Percentiles rank a stretch among this genome's conserved stretches.
Conservation (phyloP, 2,888 invertebrate genomes). For the Andrena hattorfiana region DNA sequence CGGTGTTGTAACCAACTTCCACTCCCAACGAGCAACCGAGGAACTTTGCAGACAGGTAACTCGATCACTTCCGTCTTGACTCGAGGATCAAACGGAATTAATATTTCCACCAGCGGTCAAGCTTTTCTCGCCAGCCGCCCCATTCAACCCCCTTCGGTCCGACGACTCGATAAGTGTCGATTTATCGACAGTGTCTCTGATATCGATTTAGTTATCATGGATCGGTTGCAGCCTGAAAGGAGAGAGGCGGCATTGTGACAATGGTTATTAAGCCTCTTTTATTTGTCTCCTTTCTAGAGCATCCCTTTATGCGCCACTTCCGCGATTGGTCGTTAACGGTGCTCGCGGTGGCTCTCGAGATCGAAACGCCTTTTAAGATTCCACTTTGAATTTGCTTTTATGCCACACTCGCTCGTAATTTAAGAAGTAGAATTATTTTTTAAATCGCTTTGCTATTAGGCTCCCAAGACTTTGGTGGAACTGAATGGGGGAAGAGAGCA, state of each 20-base stretch:
- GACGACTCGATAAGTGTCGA: not conserved
- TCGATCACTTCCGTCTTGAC: not conserved
- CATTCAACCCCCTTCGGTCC: slow-evolving; percentile 7
- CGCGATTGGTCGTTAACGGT: slow-evolving; percentile 27
- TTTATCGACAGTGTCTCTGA: slow-evolving; percentile 24
- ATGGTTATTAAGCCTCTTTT: slow-evolving; percentile 32
- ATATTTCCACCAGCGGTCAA: slow-evolving; percentile 16
- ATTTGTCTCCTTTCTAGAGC: slow-evolving; percentile 1
- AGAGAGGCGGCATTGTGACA: slow-evolving; percentile 25
- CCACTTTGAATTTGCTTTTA: not conserved
- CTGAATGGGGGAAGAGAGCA: too few species aligned
- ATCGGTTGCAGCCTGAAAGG: not conserved
- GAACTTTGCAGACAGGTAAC: not conserved
- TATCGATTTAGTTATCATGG: slow-evolving; percentile 26
- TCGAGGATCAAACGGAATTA: not conserved
- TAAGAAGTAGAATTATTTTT: too few species aligned
- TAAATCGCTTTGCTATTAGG: too few species aligned
- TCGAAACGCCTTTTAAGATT: slow-evolving; percentile 11
- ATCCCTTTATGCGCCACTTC: slow-evolving; percentile 14
- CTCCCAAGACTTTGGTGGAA: too few species aligned
- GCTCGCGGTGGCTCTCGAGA: slow-evolving; percentile 1
- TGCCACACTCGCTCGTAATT: not conserved
- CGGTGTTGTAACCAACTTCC: not conserved
- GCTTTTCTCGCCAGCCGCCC: slow-evolving; percentile 1
- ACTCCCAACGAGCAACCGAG: not conserved